phyloP scores from a whole-genome alignment of 1,140 invertebrate genomes.

The Patella vulgata region DNA sequence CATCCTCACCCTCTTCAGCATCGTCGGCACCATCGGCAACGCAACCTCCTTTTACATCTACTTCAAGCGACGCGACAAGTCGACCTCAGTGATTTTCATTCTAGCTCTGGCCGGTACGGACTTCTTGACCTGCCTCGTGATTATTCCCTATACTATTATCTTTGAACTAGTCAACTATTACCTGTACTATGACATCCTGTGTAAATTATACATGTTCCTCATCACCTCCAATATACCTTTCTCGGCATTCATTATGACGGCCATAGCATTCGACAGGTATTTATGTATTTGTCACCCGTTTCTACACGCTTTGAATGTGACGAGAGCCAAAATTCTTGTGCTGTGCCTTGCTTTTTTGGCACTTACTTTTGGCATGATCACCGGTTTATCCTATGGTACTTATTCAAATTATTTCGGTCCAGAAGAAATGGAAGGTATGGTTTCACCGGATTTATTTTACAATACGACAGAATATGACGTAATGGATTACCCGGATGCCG shows the following conservation, averaged over 20 bases:
- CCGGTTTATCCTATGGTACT: slow-evolving; percentile 37
- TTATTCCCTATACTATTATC: slow-evolving; percentile 46
- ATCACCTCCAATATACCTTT: slow-evolving; percentile 51
- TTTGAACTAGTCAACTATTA: slow-evolving; percentile 36
- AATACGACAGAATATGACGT: too few species aligned
- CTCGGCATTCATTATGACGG: slow-evolving; percentile 55
- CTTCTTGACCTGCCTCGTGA: slow-evolving; percentile 46
- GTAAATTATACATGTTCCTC: slow-evolving; percentile 53
- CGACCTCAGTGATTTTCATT: slow-evolving; percentile 54
- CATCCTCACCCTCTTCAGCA: slow-evolving; percentile 33
- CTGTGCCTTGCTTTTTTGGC: slow-evolving; percentile 37
- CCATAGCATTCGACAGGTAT: slow-evolving; percentile 57
- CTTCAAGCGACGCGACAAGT: slow-evolving; percentile 40
- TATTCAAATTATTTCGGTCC: slow-evolving; percentile 11
- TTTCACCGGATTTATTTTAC: too few species aligned
- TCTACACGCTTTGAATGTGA: slow-evolving; percentile 40
- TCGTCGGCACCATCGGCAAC: slow-evolving; percentile 52
- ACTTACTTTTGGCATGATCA: slow-evolving; percentile 46
- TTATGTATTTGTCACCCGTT: slow-evolving; percentile 58
- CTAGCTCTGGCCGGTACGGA: slow-evolving; percentile 49
- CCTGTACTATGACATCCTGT: slow-evolving; percentile 40
- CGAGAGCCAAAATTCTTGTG: slow-evolving; percentile 44
- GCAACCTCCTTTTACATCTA: slow-evolving; percentile 57
- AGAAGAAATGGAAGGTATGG: too few species aligned
- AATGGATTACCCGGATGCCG: too few species aligned